A percentile compares a stretch with the other conserved stretches of the same genome.
These are phyloP conservation scores for Pachycephala philippinensis DNA, from an alignment of 2,113 vertebrate species.

Conservation along the genomic window DNA sequence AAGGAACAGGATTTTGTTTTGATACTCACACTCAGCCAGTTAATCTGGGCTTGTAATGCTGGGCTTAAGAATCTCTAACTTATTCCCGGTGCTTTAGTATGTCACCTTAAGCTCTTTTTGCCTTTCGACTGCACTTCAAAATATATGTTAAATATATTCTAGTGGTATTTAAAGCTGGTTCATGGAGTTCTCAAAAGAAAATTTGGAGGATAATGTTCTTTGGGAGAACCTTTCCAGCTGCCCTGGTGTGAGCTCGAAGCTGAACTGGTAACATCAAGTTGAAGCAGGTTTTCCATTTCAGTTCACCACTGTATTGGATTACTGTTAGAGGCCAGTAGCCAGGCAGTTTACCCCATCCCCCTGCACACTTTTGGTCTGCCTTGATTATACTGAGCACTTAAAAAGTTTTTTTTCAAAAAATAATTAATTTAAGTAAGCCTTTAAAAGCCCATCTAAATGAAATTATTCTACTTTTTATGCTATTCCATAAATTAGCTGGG, in stretches of 20 bases:
- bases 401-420: background rate
- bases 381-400: background rate
- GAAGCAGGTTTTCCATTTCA: slow-evolving; percentile 18
- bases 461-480: background rate
- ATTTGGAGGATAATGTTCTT: background rate
- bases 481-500: background rate
- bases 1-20: background rate
- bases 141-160: background rate
- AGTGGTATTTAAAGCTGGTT: background rate
- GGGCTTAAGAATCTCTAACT: background rate
- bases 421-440: background rate
- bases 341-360: background rate
- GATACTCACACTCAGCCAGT: background rate
- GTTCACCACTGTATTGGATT: background rate
- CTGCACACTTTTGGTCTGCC: background rate
- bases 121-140: background rate
- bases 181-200: background rate
- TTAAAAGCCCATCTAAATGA: background rate
- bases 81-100: background rate
- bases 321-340: background rate
- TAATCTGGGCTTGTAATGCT: background rate
- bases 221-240: background rate
- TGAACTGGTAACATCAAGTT: background rate
- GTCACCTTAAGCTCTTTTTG: background rate
- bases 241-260: background rate